phyloP scores from a whole-genome alignment of 2,888 invertebrate genomes.

The Drosophila falleni region DNA sequence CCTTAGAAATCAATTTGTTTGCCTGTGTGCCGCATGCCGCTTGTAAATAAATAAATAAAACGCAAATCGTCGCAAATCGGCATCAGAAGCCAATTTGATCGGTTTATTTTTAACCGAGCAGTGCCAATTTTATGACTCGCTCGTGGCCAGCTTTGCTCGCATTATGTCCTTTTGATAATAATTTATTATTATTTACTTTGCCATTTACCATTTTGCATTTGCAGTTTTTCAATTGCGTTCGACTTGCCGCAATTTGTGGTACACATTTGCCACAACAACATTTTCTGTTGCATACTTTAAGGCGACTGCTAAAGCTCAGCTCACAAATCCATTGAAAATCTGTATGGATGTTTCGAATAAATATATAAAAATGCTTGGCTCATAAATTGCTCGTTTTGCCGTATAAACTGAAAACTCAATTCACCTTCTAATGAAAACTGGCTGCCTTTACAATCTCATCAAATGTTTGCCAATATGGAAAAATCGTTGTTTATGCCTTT shows the following conservation, averaged over 20 bases:
- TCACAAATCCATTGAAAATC: constrained; percentile 10
- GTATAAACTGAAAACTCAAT: constrained; percentile 54
- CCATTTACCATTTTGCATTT: constrained; percentile 23
- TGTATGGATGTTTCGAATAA: constrained; percentile 28
- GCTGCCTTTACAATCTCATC: constrained; percentile 69
- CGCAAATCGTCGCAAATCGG: constrained; percentile 70
- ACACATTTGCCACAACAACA: background rate
- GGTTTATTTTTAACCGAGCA: constrained; percentile 70
- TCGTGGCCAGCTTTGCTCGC: constrained; percentile 71
- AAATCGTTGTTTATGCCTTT: constrained; percentile 61
- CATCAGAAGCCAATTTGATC: constrained; percentile 76
- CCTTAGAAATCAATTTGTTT: constrained; percentile 72
- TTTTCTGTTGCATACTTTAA: constrained; percentile 53
- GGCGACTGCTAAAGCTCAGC: constrained; percentile 28
- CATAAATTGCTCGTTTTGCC: constrained; percentile 37
- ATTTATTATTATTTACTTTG: constrained; percentile 62
- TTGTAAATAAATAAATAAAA: constrained; percentile 76
- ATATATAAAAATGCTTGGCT: constrained; percentile 3
- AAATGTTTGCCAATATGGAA: constrained; percentile 48
- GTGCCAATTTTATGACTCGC: constrained; percentile 64
- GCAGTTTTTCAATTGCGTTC: constrained; percentile 47
- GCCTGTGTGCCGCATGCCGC: constrained; percentile 42
- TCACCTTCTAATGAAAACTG: constrained; percentile 71
- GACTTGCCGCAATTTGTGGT: background rate
- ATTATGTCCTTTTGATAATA: constrained; percentile 73